These are phyloP conservation scores for Bovichtus diacanthus DNA, from an alignment of 2,797 vertebrate species.

Conservation along the genomic window DNA sequence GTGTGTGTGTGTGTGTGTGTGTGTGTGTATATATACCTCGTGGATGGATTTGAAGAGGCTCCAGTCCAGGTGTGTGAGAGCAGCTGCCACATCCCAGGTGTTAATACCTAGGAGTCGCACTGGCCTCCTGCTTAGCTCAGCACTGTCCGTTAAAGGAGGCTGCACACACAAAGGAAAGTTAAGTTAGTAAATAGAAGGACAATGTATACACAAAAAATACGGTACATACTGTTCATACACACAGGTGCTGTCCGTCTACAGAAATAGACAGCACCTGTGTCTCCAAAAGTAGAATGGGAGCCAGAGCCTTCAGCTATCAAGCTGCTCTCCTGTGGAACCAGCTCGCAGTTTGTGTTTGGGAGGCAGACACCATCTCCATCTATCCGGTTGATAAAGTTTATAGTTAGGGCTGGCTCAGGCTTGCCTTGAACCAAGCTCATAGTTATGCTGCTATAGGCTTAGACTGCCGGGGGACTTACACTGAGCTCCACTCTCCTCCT, in stretches of 20 bases:
- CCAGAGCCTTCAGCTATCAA: no score
- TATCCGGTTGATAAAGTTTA: no score
- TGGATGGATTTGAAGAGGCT: conserved; percentile 97
- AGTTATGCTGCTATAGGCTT: no score
- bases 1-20: neutral
- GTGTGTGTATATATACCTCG: conserved; percentile 84
- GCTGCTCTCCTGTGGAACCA: no score
- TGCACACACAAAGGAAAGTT: conserved; percentile 60
- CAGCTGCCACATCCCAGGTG: conserved; percentile 96
- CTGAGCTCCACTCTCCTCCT: no score
- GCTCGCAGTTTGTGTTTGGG: no score
- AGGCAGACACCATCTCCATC: no score
- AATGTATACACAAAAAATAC: neutral
- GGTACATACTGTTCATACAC: neutral
- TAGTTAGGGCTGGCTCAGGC: no score
- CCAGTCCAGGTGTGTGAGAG: conserved; percentile 97
- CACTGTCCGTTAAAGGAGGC: conserved; percentile 92
- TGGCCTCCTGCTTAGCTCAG: conserved; percentile 90
- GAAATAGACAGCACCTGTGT: neutral
- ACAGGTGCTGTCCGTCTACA: neutral
- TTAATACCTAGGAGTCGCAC: conserved; percentile 95
- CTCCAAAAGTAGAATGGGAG: no score
- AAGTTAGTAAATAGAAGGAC: neutral
- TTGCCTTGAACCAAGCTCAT: no score
- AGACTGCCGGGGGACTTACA: no score